Evolutionary conservation across 2,888 invertebrate species (phyloP).

Genomic region (Margaritifera margaritifera): DNA sequence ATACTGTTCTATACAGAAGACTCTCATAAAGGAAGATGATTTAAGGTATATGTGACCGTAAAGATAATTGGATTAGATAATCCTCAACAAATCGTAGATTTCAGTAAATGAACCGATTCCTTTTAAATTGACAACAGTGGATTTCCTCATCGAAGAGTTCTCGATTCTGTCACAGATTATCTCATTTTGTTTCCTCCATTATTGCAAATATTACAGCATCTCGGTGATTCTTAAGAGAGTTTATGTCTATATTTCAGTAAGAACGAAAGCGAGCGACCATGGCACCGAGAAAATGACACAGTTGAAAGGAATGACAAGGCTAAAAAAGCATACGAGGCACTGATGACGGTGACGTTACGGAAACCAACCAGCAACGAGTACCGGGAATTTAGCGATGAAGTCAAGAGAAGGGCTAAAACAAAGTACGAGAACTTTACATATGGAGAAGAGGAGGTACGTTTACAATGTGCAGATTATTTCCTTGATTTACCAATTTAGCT

Average conservation of each 20-base stretch:
- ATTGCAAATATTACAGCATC: too few species aligned
- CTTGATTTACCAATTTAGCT: background rate
- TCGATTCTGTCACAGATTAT: too few species aligned
- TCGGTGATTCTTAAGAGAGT: too few species aligned
- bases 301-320: conserved; percentile 84
- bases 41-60: too few species aligned
- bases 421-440: conserved; percentile 66
- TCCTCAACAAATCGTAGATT: too few species aligned
- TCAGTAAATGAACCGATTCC: too few species aligned
- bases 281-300: conserved; percentile 87
- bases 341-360: conserved; percentile 70
- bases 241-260: conserved; percentile 56
- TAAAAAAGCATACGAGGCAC: conserved; percentile 67
- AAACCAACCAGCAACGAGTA: conserved; percentile 70
- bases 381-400: conserved; percentile 65
- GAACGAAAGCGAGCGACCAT: conserved; percentile 79
- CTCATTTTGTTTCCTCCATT: too few species aligned
- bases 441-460: conserved; percentile 67
- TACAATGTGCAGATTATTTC: background rate
- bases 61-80: too few species aligned
- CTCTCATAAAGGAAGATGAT: too few species aligned
- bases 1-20: too few species aligned
- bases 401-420: conserved; percentile 61
- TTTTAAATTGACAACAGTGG: too few species aligned
- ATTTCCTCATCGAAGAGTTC: too few species aligned